Evolutionary conservation across 2,797 vertebrate species (phyloP), one percentile per base, ranked within the genome.

Genomic region (Lepidocolaptes lacrymiger): DNA sequence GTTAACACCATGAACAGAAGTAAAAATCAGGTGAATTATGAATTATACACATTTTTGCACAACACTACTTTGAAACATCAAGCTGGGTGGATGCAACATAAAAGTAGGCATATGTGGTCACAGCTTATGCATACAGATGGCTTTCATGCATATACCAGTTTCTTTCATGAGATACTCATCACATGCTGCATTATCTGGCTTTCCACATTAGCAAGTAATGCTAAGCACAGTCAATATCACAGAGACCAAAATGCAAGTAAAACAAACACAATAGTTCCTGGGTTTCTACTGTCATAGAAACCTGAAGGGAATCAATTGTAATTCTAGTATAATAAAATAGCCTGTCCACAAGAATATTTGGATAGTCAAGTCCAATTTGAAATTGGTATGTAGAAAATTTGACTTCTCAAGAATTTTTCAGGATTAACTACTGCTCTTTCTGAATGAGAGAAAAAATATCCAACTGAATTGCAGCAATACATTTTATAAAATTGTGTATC

Each of bases 201-300:
- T 97, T 98, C 97, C 97, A 98, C 96, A 98, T 98, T 98, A 98
- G 97, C 97, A 95, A 94, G 91, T 91, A 97, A 96, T 79, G 94
- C 32, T 58, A 96, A 97, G 94, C 77, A 94, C 91, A 96, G 97
- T 97, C 96, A 95, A 82, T 97, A 97, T 51, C 89, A 95, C 90
- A 97, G 80, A 95, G 94, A 95, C 83, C 90, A 97, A 96, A 96
- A 95, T 75, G 95, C 80, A 97, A 97, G 93, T 92, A 97, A 94
- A 97, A 95, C 92, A 98, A 96, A 97, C 92, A 85, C n/a, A 89
- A 91, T 78, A 95, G 72, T 94, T 86, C 80, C 73, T 92, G 16
- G 85, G 89, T 91, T 98, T 96, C 97, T 94, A 91, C 96, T 94
- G 89, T 94, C 85, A 97, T 73, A 91, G 97, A 97, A 98, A 98